Evolutionary conservation across 1,140 invertebrate species (phyloP).

Genomic region (Aplysia californica): DNA sequence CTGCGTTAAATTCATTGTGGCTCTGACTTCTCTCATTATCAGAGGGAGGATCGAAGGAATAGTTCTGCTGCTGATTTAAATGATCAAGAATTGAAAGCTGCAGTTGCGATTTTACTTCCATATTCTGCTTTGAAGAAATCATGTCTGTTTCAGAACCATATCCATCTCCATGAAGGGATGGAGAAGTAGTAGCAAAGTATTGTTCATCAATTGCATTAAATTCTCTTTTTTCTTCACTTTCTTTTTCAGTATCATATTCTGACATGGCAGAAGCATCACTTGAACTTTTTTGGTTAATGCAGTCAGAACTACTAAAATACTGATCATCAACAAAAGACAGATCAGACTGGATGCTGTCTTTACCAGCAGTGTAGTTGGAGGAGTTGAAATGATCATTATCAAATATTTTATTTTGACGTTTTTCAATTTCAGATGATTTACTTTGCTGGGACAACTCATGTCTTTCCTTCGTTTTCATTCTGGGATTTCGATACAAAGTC

Average conservation of each 20-base stretch:
- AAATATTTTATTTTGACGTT: no score
- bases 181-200: no score
- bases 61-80: neutral
- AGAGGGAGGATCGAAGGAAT: neutral
- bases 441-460: no score
- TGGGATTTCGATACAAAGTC: no score
- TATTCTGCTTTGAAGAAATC: no score
- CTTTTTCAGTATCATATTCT: neutral
- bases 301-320: conserved; percentile 6
- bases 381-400: no score
- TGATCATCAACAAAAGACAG: neutral
- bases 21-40: neutral
- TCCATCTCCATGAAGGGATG: no score
- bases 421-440: no score
- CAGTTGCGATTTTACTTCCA: neutral
- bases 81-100: neutral
- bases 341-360: no score
- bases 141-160: no score
- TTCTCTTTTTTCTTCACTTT: neutral
- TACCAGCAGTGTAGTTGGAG: no score
- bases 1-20: conserved; percentile 4
- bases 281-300: neutral
- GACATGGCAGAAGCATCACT: neutral
- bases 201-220: neutral
- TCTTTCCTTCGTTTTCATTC: no score